These are phyloP conservation scores for Apis cerana DNA, from an alignment of 1,140 invertebrate species.

Conservation along the genomic window DNA sequence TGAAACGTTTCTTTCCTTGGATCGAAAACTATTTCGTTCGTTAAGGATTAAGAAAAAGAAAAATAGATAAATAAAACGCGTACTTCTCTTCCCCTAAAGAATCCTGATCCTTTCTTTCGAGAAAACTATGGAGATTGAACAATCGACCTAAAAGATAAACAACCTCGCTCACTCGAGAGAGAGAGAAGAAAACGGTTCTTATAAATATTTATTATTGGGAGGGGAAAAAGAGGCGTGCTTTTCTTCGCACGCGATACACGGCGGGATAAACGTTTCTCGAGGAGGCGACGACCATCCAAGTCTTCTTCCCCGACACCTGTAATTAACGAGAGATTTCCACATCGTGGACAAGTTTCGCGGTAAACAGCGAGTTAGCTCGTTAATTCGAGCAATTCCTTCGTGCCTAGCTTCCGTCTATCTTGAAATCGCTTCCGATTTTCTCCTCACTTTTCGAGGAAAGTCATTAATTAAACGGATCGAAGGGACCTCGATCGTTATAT, in stretches of 20 bases:
- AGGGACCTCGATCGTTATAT: too few relatives aligned
- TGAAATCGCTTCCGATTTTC: not conserved
- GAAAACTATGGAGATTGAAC: not conserved
- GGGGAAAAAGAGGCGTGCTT: not conserved
- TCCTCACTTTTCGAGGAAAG: not conserved
- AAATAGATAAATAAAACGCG: too few relatives aligned
- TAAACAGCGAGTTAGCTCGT: conserved; percentile 24
- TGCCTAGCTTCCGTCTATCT: not conserved
- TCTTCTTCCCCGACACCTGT: conserved; percentile 2
- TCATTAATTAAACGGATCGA: not conserved
- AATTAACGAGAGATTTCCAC: conserved; percentile 27
- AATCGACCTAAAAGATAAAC: not conserved
- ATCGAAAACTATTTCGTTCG: too few relatives aligned
- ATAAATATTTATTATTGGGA: conserved; percentile 16
- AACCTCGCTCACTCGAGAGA: too few relatives aligned
- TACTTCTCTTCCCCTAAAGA: too few relatives aligned
- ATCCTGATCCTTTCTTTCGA: too few relatives aligned
- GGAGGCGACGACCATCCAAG: not conserved
- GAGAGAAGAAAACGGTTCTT: not conserved
- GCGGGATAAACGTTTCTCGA: not conserved
- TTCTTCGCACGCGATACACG: not conserved
- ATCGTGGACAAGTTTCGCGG: conserved; percentile 21
- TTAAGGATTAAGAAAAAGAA: too few relatives aligned
- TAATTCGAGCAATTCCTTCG: conserved; percentile 33
- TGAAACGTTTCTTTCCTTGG: too few relatives aligned